Conservation (phyloP, 2,113 vertebrate species). For the Bolborhynchus lineola region DNA sequence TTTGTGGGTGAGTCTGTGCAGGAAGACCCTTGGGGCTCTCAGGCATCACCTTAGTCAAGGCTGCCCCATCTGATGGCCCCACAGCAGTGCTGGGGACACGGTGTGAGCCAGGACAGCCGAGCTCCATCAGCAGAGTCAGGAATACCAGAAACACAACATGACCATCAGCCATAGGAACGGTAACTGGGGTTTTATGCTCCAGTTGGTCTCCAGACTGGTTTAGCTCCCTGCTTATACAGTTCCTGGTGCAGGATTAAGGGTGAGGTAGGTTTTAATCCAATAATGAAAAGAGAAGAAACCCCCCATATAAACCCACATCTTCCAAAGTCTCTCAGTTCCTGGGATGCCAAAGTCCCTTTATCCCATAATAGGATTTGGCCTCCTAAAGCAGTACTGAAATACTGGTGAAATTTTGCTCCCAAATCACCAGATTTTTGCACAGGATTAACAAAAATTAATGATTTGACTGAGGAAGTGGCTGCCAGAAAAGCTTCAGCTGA, state of each 20-base stretch:
- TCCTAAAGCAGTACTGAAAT: background rate
- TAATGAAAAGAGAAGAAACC: background rate
- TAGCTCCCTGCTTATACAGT: background rate
- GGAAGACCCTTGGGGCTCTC: background rate
- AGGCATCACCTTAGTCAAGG: background rate
- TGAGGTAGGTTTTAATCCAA: constrained; percentile 2
- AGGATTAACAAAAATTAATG: constrained; percentile 39
- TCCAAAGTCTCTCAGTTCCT: background rate
- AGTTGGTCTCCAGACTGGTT: background rate
- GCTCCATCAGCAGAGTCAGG: background rate
- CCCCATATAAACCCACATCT: background rate
- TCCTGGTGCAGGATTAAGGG: background rate
- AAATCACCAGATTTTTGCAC: constrained; percentile 25
- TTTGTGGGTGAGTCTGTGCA: background rate
- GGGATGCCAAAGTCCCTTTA: background rate
- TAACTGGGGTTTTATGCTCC: background rate
- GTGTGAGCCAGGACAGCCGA: background rate
- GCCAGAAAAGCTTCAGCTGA: background rate
- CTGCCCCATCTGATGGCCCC: rapidly evolving
- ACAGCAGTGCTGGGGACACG: rapidly evolving
- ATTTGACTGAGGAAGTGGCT: background rate
- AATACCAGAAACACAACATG: background rate
- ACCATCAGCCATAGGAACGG: rapidly evolving
- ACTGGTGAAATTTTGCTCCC: background rate
- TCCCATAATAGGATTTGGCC: constrained; percentile 36